These are phyloP conservation scores for Caerostris darwini DNA, from an alignment of 1,140 invertebrate species.

Conservation along the genomic window DNA sequence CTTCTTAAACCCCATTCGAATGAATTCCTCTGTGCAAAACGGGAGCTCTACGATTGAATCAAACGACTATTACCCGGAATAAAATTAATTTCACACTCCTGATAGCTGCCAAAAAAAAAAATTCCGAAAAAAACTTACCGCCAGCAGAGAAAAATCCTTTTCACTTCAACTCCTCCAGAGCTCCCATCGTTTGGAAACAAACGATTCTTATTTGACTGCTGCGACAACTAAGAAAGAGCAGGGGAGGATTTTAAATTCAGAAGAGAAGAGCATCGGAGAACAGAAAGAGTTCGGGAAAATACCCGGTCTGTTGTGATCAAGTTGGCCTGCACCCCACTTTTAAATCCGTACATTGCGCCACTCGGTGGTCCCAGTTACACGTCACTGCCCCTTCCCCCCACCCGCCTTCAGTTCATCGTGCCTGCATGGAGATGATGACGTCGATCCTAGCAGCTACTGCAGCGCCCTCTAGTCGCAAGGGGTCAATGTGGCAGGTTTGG, in stretches of 20 bases:
- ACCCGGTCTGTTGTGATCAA: constrained; percentile 28
- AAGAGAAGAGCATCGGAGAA: not conserved
- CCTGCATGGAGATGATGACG: constrained; percentile 64
- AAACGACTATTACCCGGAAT: too few relatives aligned
- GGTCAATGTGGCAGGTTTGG: not conserved
- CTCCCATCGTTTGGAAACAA: not conserved
- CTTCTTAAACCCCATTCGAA: too few relatives aligned
- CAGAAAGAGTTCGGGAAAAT: constrained; percentile 30
- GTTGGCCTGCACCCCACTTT: constrained; percentile 63
- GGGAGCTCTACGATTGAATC: too few relatives aligned
- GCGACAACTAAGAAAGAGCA: not conserved
- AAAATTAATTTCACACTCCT: too few relatives aligned
- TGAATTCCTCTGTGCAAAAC: too few relatives aligned
- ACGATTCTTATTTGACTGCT: not conserved
- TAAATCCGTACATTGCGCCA: constrained; percentile 76
- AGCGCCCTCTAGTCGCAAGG: constrained; percentile 37
- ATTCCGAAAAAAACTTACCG: not conserved
- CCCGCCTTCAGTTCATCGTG: constrained; percentile 17
- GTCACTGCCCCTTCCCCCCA: constrained; percentile 35
- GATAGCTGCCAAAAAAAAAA: too few relatives aligned
- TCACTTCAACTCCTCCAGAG: not conserved
- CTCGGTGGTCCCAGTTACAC: constrained; percentile 56
- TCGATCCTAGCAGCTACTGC: constrained; percentile 1
- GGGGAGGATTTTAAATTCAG: not conserved
- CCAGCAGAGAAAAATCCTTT: constrained; percentile 42